These are phyloP conservation scores for Sceloporus undulatus DNA, from an alignment of 2,113 vertebrate genomes.

Conservation along the genomic window DNA sequence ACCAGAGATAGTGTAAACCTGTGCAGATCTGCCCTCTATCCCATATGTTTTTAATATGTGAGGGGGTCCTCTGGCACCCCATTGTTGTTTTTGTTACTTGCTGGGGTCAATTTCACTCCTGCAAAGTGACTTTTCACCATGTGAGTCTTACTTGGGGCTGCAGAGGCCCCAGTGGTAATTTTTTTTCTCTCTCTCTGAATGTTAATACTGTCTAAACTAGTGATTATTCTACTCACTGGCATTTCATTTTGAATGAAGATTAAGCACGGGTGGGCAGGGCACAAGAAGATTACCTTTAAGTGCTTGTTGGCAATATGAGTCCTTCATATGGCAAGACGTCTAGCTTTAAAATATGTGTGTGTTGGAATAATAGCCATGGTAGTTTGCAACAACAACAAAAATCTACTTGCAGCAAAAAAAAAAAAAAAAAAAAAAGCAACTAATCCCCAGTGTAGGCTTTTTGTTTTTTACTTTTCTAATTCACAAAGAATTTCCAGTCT, in stretches of 20 bases:
- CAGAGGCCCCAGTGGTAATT: neutral
- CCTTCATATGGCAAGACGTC: neutral
- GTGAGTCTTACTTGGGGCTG: neutral
- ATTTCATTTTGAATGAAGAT: slow-evolving; percentile 33
- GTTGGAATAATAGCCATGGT: neutral
- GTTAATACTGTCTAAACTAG: slow-evolving; percentile 22
- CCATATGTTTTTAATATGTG: neutral
- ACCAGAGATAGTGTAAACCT: neutral
- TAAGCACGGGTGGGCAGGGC: slow-evolving; percentile 30
- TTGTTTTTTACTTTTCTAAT: neutral
- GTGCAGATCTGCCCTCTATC: neutral
- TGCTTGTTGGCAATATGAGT: neutral
- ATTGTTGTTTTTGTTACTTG: neutral
- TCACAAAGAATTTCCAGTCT: neutral
- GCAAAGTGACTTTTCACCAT: neutral
- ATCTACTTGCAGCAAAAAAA: neutral
- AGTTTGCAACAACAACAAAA: neutral
- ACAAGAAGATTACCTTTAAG: slow-evolving; percentile 23
- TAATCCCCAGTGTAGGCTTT: neutral
- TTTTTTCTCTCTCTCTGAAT: slow-evolving; percentile 10
- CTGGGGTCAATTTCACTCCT: neutral
- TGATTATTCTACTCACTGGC: slow-evolving; percentile 22
- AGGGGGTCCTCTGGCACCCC: neutral
- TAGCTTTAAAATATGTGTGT: neutral
- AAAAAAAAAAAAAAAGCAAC: neutral